These are phyloP conservation scores for Coreius guichenoti DNA, from an alignment of 2,797 vertebrate genomes.

Conservation along the genomic window DNA sequence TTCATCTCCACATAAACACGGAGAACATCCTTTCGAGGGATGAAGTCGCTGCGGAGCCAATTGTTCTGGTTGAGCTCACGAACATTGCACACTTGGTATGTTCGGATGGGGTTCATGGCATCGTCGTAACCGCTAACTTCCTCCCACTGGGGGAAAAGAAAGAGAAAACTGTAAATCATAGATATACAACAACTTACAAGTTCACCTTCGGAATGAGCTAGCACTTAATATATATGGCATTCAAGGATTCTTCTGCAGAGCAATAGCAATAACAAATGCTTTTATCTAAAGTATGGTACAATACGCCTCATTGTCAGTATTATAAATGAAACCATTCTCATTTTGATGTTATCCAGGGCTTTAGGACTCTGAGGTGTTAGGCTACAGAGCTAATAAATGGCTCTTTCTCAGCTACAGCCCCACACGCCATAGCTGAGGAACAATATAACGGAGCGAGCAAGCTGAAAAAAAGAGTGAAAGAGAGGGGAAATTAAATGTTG, in stretches of 20 bases:
- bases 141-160: constrained; percentile 86
- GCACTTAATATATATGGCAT: constrained; percentile 21
- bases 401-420: constrained; percentile 15
- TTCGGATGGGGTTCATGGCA: constrained; percentile 96
- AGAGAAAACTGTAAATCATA: constrained; percentile 15
- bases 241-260: background rate
- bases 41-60: constrained; percentile 96
- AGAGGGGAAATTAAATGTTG: constrained; percentile 41
- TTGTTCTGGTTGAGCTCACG: constrained; percentile 93
- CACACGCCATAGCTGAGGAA: constrained; percentile 20
- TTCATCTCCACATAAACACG: constrained; percentile 97
- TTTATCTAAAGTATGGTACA: constrained; percentile 13
- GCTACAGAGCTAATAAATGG: constrained; percentile 21
- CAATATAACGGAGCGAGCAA: constrained; percentile 23
- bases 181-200: constrained; percentile 4
- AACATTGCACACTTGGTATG: constrained; percentile 97
- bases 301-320: constrained; percentile 16
- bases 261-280: constrained; percentile 13
- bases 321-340: constrained; percentile 27
- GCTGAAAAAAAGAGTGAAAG: constrained; percentile 25
- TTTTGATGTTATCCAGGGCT: constrained; percentile 33
- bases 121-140: constrained; percentile 97
- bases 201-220: constrained; percentile 19
- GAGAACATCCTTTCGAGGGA: constrained; percentile 90
- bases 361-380: constrained; percentile 3